phyloP scores from a whole-genome alignment of 1,140 invertebrate genomes.

The Brachionus manjavacas region DNA sequence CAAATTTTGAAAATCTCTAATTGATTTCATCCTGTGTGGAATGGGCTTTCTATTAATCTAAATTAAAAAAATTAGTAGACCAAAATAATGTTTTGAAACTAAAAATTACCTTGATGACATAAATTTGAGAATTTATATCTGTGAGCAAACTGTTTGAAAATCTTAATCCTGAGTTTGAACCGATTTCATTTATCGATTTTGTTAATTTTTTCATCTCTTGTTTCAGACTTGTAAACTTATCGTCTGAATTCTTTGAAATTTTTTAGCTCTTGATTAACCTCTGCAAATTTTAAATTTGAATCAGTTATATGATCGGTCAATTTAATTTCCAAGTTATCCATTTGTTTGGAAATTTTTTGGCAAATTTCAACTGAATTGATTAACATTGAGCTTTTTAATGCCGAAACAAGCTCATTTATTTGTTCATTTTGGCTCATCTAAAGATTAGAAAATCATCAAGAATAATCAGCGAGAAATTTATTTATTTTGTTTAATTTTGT shows the following conservation, averaged over 20 bases:
- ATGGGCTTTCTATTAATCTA: neutral
- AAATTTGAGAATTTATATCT: neutral
- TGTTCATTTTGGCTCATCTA: no score
- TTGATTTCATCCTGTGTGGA: neutral
- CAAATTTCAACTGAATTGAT: neutral
- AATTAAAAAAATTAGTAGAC: neutral
- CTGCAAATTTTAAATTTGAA: neutral
- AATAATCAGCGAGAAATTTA: no score
- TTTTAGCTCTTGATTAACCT: neutral
- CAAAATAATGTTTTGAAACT: neutral
- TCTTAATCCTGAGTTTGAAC: neutral
- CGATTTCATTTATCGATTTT: neutral
- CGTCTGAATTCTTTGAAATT: neutral
- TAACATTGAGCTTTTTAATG: neutral
- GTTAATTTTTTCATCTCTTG: neutral
- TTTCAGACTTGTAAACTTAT: neutral
- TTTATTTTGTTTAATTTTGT: no score
- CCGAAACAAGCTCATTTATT: neutral
- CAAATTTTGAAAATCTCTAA: neutral
- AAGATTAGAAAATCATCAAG: no score
- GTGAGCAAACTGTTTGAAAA: neutral
- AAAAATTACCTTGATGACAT: neutral
- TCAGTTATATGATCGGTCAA: neutral
- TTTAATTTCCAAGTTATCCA: neutral
- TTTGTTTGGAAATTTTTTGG: neutral